Evolutionary conservation across 2,113 vertebrate species (phyloP), one percentile per base, ranked within the genome.

Genomic region (Chlamydotis undulata): DNA sequence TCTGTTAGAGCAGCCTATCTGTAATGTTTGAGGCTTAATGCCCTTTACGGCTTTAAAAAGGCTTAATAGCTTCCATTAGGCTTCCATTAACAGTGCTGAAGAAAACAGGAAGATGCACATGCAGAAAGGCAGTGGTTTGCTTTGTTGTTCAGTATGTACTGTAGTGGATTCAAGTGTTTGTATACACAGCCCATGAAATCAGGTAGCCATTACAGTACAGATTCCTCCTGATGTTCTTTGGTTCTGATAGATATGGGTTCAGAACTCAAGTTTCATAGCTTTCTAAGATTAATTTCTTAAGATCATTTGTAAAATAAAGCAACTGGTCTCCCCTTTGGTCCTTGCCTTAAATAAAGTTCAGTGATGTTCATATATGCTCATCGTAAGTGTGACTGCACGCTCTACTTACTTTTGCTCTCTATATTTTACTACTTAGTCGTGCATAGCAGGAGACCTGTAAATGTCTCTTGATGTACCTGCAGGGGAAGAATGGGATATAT

Each of bases 61-160:
- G 29, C 43, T 89, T 96, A 92, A 83, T 94, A 92, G 86, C 73
- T 94, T 92, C 88, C 76, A 94, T 97, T 94, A 97, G 43, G 35
- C 53, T 91, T 94, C 89, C 85, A 91, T 91, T 93, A 97, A 74
- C 16, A 6, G 37, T 45, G 92, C 29, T 0, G 6, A 64, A 74
- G 76, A 83, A 95, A 94, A 90, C 37, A 67, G 52, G 60, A 89
- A 92, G 80, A 87, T 81, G 29, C 31, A 76, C 67, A 60, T 2
- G 8, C 19, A 69, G 86, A 81, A 96, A 91, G 31, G 23, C 35
- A 89, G 59, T 64, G 29, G 75, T 79, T 94, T 93, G 75, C 53
- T 93, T 83, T 89, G 33, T 39, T 91, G 45, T 60, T 90, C 6
- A 3, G 7, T 17, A 33, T 7, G 19, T 68, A 43, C 9, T 4